Evolutionary conservation across 1,140 invertebrate genomes (phyloP), one percentile per base, ranked within the genome.

Genomic region (Xylocopa sonorina): DNA sequence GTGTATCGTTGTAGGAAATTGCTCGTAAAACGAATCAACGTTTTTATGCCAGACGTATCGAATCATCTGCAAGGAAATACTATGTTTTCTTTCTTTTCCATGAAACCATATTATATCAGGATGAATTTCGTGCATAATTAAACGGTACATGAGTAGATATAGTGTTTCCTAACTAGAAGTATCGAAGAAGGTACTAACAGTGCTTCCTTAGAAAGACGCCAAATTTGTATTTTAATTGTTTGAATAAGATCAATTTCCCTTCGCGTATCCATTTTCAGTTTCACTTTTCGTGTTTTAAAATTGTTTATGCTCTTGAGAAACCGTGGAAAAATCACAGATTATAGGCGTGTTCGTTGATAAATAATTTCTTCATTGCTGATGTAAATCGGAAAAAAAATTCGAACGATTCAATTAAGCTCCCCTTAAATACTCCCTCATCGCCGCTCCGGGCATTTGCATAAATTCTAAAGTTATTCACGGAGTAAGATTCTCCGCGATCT

Each of bases 21-120:
- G 12, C 14, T 66, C 3, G 18, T 55, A 2, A 32, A 57, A 57
- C 50, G 21, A 53, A 43, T 34, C 34, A 38, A 51, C 27, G 24
- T 57, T 48, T 53, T 12, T 5, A 14, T 0, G 1, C 2, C 6
- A 10, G 14, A 2, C 21, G 29, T n/a, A 1, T 57, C 63, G 2
- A 34, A 55, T 76, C 46, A 34, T 50, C 1, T 46, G 50, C 6
- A 53, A 46, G 38, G 63, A 76, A 67, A 76, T 55, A 67, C 50
- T 27, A 41, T n/a, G 29, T 53, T 41, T 64, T 55, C 53, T 16
- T 51, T 21, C 0, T 1, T 1, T 4, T 3, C 9, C 0, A 10
- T n/a, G 58, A 64, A 74, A 74, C 72, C 72, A 18, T 74, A 51
- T 18, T n/a, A 18, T 73, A 4, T 38, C 29, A 38, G 24, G 12